Evolutionary conservation across 2,797 vertebrate genomes (phyloP), one percentile per base, ranked within the genome.

Genomic region (Anniella stebbinsi): DNA sequence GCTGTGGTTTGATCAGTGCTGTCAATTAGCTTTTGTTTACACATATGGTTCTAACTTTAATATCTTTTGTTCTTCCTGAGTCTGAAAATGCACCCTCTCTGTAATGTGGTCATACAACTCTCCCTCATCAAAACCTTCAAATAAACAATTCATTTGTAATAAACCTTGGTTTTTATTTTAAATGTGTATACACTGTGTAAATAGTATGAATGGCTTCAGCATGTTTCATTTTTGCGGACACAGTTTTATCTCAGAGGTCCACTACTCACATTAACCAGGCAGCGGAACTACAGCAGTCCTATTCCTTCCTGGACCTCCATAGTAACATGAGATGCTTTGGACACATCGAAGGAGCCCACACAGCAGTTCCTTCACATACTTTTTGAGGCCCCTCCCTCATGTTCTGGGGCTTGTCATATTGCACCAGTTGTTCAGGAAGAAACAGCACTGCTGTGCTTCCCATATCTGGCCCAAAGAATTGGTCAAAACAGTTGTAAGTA

Each of bases 121-220:
- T 91, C 87, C 86, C 73, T 86, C 66, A 76, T 87, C 72, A 88
- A 95, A 93, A 83, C 84, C 85, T 93, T 87, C 86, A 87, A 93
- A 80, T 84, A 94, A 94, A 93, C 36, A 86, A 89, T 85, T 76
- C 17, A 13, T 96, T 95, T 95, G 95, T 96, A 92, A 95, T 93
- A 95, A 94, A 23, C 82, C 60, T 87, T 82, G 86, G 7, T 54
- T 89, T 82, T 95, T 94, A 94, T 92, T 73, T 91, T 92, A 94
- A 91, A 94, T 94, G 93, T 93, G 41, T 13, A 93, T 92, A 91
- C 92, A 92, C 93, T 89, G 69, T 78, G 91, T 63, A 90, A 95
- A 94, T 86, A 93, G 11, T 2, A 81, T 0, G 41, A 88, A 77
- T 33, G 13, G 0, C 48, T 63, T 0, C 33, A 45, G 17, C 10